These are phyloP conservation scores for Monochamus alternatus DNA, from an alignment of 2,888 invertebrate species.

Conservation along the genomic window DNA sequence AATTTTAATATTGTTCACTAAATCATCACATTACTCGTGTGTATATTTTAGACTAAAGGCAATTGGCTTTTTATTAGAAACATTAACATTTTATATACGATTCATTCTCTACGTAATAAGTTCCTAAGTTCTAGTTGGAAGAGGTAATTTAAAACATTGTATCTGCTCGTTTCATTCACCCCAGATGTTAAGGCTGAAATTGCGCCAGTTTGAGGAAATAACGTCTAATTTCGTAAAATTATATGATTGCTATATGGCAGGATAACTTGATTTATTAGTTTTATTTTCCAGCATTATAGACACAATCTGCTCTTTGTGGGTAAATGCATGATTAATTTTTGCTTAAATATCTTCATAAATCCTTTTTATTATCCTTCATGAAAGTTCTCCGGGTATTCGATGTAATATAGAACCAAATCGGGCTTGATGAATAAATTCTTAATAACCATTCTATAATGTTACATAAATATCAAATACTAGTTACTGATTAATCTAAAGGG, in stretches of 20 bases:
- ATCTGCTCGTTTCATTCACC: background rate
- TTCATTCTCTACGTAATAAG: no score
- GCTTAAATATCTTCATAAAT: background rate
- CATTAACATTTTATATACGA: no score
- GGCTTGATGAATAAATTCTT: no score
- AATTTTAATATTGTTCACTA: no score
- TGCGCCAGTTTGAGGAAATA: slow-evolving; percentile 23
- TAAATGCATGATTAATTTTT: background rate
- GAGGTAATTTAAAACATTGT: background rate
- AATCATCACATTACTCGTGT: no score
- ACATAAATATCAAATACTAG: no score
- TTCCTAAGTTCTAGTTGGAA: background rate
- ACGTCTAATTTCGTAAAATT: slow-evolving; percentile 14
- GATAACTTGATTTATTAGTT: background rate
- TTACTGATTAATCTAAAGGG: no score
- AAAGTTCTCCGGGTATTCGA: background rate
- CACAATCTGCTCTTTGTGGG: background rate
- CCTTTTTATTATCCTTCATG: background rate
- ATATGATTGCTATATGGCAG: slow-evolving; percentile 12
- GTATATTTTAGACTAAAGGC: no score
- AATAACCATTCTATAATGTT: no score
- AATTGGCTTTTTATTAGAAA: no score
- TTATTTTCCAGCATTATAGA: background rate
- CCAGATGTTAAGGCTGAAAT: slow-evolving; percentile 17
- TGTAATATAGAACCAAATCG: background rate